phyloP scores from a whole-genome alignment of 2,797 vertebrate species.

The Parauchenoglanis ngamensis region DNA sequence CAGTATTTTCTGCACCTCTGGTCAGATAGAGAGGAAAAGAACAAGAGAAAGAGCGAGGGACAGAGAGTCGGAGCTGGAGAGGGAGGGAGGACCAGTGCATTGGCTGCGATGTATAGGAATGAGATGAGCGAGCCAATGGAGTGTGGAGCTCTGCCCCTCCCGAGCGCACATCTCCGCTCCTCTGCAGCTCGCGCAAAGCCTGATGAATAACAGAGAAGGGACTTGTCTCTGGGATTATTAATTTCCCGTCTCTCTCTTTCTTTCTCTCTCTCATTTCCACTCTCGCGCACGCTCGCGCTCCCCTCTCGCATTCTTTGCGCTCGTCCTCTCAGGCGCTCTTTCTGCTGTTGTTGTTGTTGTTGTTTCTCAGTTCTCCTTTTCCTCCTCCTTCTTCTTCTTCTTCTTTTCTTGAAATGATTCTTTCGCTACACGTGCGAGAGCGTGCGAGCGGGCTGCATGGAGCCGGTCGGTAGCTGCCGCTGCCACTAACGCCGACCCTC shows the following conservation, averaged over 20 bases:
- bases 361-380: conserved; percentile 54
- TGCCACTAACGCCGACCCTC: conserved; percentile 67
- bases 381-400: conserved; percentile 55
- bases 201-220: conserved; percentile 84
- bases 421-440: conserved; percentile 52
- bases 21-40: background rate
- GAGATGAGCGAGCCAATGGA: conserved; percentile 75
- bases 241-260: conserved; percentile 76
- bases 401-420: conserved; percentile 52
- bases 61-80: conserved; percentile 15
- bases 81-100: conserved; percentile 63
- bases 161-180: conserved; percentile 62
- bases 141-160: conserved; percentile 70
- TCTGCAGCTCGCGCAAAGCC: conserved; percentile 75
- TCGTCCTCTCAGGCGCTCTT: conserved; percentile 4
- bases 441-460: conserved; percentile 66
- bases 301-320: conserved; percentile 47
- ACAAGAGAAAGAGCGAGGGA: conserved; percentile 53
- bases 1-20: conserved; percentile 72
- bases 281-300: background rate
- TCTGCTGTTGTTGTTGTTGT: conserved; percentile 62
- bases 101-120: conserved; percentile 80
- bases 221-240: conserved; percentile 87
- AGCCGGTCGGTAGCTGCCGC: conserved; percentile 67
- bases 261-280: conserved; percentile 14